Conservation (phyloP, 2,797 vertebrate species). For the Poecilia wingei region DNA sequence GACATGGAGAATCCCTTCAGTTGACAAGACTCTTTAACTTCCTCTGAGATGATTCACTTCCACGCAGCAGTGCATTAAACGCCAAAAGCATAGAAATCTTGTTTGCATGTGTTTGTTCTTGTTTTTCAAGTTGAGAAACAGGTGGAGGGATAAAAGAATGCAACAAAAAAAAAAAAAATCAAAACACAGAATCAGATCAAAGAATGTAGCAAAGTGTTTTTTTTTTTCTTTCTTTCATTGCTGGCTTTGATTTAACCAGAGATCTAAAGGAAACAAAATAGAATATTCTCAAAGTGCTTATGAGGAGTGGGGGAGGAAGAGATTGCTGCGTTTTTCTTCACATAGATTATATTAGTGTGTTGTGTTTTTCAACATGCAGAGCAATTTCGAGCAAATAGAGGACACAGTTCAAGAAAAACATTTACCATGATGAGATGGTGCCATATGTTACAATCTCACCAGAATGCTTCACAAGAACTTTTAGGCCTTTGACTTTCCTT, state of each 20-base stretch:
- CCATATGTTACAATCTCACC: no score
- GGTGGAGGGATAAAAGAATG: slow-evolving; percentile 10
- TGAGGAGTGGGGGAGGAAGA: slow-evolving; percentile 29
- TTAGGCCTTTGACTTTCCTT: background rate
- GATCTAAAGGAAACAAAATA: slow-evolving; percentile 31
- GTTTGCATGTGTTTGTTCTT: slow-evolving; percentile 2
- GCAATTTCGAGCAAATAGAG: slow-evolving; percentile 3
- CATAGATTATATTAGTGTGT: slow-evolving; percentile 46
- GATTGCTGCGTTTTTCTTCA: slow-evolving; percentile 37
- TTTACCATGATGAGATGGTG: no score
- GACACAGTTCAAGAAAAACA: no score
- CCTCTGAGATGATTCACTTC: slow-evolving; percentile 23
- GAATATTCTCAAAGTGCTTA: slow-evolving; percentile 33
- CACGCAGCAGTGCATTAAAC: slow-evolving; percentile 14
- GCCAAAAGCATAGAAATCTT: slow-evolving; percentile 5
- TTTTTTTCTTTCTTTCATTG: background rate
- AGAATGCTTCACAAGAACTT: background rate
- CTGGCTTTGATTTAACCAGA: slow-evolving; percentile 40
- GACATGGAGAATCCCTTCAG: slow-evolving; percentile 29
- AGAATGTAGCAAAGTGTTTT: slow-evolving; percentile 13
- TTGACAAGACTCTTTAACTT: slow-evolving; percentile 18
- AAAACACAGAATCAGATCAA: slow-evolving; percentile 4
- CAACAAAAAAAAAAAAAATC: slow-evolving; percentile 3
- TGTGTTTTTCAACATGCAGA: slow-evolving; percentile 20
- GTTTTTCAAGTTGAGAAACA: slow-evolving; percentile 1